Conservation (phyloP, 2,113 vertebrate species). For the Argyrosomus japonicus region DNA sequence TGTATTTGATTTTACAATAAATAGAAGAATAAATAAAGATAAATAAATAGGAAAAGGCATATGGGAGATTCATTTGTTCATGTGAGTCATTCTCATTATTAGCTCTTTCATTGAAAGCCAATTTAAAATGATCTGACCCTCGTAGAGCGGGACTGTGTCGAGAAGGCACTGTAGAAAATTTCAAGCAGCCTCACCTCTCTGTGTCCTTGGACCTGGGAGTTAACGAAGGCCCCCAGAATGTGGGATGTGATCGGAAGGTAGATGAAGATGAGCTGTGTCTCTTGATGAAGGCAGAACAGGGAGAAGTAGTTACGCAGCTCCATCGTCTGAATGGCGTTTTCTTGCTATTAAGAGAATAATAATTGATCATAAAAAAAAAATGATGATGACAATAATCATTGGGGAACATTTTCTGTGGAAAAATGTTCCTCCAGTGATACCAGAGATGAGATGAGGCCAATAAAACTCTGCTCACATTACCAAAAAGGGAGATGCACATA, state of each 20-base stretch:
- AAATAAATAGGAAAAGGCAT: background rate
- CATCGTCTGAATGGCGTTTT: slow-evolving; percentile 95
- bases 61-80: background rate
- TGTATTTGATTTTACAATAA: slow-evolving; percentile 22
- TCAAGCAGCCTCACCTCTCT: slow-evolving; percentile 87
- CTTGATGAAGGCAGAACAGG: slow-evolving; percentile 96
- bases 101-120: slow-evolving; percentile 28
- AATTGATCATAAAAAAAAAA: background rate
- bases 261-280: slow-evolving; percentile 95
- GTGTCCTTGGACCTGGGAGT: slow-evolving; percentile 98
- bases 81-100: slow-evolving; percentile 32
- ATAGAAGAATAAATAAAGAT: background rate
- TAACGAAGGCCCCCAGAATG: slow-evolving; percentile 93
- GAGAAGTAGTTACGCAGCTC: slow-evolving; percentile 97
- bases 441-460: background rate
- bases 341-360: slow-evolving; percentile 86
- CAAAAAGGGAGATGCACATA: background rate
- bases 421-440: background rate
- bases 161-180: slow-evolving; percentile 12
- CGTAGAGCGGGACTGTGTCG: background rate
- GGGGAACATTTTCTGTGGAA: background rate
- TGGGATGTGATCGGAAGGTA: slow-evolving; percentile 95
- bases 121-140: slow-evolving; percentile 36
- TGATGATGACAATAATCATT: background rate
- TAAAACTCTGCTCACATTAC: slow-evolving; percentile 1